Base-by-base conservation (phyloP, 2,888 invertebrate species). In the Cryptocheilus praepositus region DNA sequence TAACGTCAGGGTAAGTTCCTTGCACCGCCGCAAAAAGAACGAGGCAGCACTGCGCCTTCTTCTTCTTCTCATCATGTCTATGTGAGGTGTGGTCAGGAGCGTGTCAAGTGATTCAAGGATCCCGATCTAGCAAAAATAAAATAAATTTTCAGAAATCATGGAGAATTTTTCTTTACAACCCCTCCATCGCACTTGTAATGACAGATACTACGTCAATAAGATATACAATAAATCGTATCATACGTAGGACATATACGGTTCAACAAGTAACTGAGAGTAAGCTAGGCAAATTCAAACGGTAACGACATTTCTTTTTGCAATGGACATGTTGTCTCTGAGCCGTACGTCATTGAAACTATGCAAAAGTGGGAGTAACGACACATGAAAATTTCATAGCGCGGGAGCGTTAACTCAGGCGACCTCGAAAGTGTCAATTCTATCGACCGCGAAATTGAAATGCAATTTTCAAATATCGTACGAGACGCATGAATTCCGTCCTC, bases 281-380 rank as follows among this genome's bases (percentile, higher is more conserved):
- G 36, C 36, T 11, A 36, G 11, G 36, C 13, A 2, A 36, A 36
- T 36, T 1, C 1, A 25, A 36, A 2, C 36, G 1, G 36, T 36
- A 36, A 11, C 8, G 13, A n/a, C 13, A 7, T 36, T 8, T 11
- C n/a, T 36, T 36, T 36, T 36, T 36, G 36, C 36, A 7, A 36
- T 7, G 1, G 36, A 36, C 36, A 11, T 11, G 3, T 36, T 58
- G 59, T 58, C 53, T 49, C 57, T 68, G 61, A 79, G 69, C 76
- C 77, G 76, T 79, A 70, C 79, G 79, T 79, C 70, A 64, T 73
- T 46, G 68, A 53, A 53, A 18, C 59, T 59, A 61, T 53, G 56
- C 61, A 55, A 60, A 66, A 68, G 77, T 73, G 73, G 77, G 79
- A 73, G 77, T 79, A 79, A 77, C 76, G 70, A 73, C 55, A 71